Conservation (phyloP, 2,888 invertebrate genomes). For the Diogma glabrata region DNA sequence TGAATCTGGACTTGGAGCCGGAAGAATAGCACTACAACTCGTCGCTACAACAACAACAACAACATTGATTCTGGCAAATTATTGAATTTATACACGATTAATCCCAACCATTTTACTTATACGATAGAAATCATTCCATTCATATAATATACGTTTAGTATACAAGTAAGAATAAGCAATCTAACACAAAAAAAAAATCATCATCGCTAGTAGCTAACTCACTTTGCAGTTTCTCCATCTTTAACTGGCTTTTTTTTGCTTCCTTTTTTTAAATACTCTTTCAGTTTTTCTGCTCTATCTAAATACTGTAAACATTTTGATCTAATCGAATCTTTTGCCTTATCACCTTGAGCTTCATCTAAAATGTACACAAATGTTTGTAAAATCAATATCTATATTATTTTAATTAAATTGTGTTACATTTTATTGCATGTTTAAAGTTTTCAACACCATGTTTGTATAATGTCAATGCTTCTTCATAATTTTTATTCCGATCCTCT, state of each 20-base stretch:
- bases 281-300: constrained; percentile 93
- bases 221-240: constrained; percentile 56
- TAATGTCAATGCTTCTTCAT: constrained; percentile 86
- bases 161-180: background rate
- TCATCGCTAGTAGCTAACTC: constrained; percentile 13
- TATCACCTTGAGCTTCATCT: constrained; percentile 96
- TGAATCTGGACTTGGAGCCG: too few relatives aligned
- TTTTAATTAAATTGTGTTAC: constrained; percentile 40
- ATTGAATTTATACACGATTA: too few relatives aligned
- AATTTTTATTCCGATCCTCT: constrained; percentile 96
- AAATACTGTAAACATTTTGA: constrained; percentile 89
- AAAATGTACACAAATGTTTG: constrained; percentile 14
- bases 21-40: too few relatives aligned
- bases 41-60: too few relatives aligned
- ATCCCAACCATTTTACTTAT: too few relatives aligned
- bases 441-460: constrained; percentile 98
- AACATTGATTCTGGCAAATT: too few relatives aligned
- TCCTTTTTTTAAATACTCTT: constrained; percentile 79
- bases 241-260: constrained; percentile 82
- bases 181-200: background rate
- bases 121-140: too few relatives aligned
- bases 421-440: constrained; percentile 97
- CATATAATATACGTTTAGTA: too few relatives aligned
- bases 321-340: constrained; percentile 92
- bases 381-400: background rate